These are phyloP conservation scores for Sympetrum striolatum DNA, from an alignment of 2,888 invertebrate species.

Conservation along the genomic window DNA sequence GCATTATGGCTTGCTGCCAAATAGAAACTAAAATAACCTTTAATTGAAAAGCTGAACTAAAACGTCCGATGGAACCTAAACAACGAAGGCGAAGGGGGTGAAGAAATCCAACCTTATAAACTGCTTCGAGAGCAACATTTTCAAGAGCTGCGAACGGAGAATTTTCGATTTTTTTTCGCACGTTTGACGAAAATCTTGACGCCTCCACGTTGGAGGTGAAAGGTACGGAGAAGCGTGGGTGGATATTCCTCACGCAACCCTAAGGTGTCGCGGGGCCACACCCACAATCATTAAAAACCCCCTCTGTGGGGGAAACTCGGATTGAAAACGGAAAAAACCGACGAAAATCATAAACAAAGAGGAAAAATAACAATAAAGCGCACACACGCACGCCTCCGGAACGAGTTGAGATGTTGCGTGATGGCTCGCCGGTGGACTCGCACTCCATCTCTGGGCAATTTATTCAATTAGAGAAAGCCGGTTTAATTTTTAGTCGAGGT, in stretches of 20 bases:
- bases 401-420: constrained; percentile 41
- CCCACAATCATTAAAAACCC: constrained; percentile 31
- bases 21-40: no score
- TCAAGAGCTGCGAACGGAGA: not conserved
- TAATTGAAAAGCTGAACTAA: no score
- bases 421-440: constrained; percentile 18
- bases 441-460: constrained; percentile 40
- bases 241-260: constrained; percentile 17
- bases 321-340: constrained; percentile 1
- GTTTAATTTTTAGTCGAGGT: constrained; percentile 28
- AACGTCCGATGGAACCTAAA: no score
- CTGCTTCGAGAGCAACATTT: not conserved
- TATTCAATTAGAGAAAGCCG: constrained; percentile 34
- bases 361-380: constrained; percentile 13
- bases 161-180: not conserved
- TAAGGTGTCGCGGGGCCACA: constrained; percentile 24
- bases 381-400: not conserved
- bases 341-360: not conserved
- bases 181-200: not conserved
- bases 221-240: not conserved
- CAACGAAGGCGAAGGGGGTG: no score
- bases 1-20: no score
- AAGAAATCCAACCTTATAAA: no score
- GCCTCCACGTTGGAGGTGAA: not conserved
- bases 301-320: not conserved